Percentiles rank a stretch among this genome's conserved stretches.
phyloP scores from a whole-genome alignment of 2,797 vertebrate species.

The Pteronotus mesoamericanus region DNA sequence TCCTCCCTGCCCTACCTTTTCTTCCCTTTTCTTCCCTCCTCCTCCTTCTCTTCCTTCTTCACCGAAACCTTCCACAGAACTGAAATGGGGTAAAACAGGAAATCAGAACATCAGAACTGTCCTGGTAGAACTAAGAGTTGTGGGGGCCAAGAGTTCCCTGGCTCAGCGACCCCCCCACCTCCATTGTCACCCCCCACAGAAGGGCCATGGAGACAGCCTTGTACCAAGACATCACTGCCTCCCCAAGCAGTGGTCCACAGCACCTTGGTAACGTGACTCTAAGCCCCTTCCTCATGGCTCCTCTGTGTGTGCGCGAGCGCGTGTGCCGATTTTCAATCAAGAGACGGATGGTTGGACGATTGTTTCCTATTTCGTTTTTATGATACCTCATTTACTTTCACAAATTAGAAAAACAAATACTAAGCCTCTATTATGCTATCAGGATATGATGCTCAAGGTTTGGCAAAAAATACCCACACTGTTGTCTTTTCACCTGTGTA shows the following conservation, averaged over 20 bases:
- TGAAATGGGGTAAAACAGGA: background rate
- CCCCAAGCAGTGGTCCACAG: background rate
- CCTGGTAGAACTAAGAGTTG: background rate
- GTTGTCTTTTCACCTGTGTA: background rate
- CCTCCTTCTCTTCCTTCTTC: background rate
- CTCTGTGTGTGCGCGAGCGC: accelerated
- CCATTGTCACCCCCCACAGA: background rate
- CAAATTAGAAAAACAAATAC: background rate
- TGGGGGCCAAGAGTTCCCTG: background rate
- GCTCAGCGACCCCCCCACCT: accelerated
- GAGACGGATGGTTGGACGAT: too few species aligned
- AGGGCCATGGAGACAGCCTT: background rate
- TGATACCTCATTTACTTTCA: background rate
- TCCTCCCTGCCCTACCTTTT: background rate
- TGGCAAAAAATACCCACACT: too few species aligned
- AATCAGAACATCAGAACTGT: background rate
- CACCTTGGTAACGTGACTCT: background rate
- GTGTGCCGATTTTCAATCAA: background rate
- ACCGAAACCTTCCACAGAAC: background rate
- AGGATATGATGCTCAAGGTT: background rate
- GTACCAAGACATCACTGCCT: background rate
- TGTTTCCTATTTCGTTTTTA: background rate
- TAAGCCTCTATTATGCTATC: background rate
- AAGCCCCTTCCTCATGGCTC: background rate
- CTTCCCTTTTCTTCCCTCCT: background rate